Evolutionary conservation across 2,888 invertebrate species (phyloP), one percentile per base, ranked within the genome.

Genomic region (Hydrotaea cyrtoneurina): DNA sequence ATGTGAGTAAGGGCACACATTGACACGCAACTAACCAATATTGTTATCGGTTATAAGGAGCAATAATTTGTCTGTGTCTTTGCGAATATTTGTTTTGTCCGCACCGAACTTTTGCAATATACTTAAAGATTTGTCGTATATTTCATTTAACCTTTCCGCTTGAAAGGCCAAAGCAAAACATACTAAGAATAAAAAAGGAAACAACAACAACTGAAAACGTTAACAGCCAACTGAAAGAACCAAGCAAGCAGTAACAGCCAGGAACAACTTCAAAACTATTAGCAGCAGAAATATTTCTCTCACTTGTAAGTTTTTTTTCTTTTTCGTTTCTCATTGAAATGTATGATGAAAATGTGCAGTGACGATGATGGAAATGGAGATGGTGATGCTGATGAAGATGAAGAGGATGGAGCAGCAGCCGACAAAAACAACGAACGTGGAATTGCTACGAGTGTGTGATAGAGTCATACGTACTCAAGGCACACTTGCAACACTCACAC

Each of bases 31-130:
- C n/a, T n/a, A n/a, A n/a, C n/a, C n/a, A 69, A 62, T 43, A 17
- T 50, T 55, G 59, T 78, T 71, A 78, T 53, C 71, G 43, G 26
- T 71, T 43, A 71, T 75, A 43, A 59, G 21, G 46, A 8, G 46
- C 39, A 19, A 78, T 78, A 83, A 78, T 78, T 78, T 80, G 64
- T 80, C 55, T 78, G 83, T 78, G 55, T 75, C 59, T 75, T 36
- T 50, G 50, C 2, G 7, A 31, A 55, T 55, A 21, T 21, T 5
- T 15, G 59, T 59, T 55, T 11, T 59, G 21, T n/a, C 5, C 19
- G 19, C 15, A n/a, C 17, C 71, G 62, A 78, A 78, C 64, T 64
- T 75, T 62, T 46, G 31, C 75, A 64, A 72, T 78, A 80, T 55
- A 80, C 71, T 75, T 62, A 53, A 75, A 59, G 43, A 78, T 71